phyloP scores from a whole-genome alignment of 2,113 vertebrate genomes.

The Rattus rattus region DNA sequence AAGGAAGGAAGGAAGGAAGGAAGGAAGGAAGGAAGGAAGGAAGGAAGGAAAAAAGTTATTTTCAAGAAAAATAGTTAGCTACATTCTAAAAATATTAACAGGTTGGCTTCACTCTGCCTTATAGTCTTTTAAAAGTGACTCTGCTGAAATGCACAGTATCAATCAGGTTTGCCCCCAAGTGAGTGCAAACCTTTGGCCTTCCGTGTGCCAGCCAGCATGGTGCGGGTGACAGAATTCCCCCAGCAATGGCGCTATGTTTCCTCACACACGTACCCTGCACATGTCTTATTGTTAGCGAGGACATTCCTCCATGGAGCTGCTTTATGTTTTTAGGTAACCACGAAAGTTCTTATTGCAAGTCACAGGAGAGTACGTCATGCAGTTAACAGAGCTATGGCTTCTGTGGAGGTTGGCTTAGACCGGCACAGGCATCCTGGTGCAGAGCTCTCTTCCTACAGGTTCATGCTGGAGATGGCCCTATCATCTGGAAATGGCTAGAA shows the following conservation, averaged over 20 bases:
- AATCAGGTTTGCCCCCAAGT: not conserved
- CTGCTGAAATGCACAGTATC: not conserved
- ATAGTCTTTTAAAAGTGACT: not conserved
- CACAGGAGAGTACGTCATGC: not conserved
- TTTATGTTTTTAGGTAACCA: constrained; percentile 31
- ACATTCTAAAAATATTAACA: not conserved
- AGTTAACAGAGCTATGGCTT: not conserved
- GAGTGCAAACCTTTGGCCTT: not conserved
- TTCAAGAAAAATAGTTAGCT: not conserved
- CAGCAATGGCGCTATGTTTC: not conserved
- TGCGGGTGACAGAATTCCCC: not conserved
- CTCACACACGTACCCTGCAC: not conserved
- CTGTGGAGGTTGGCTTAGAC: not conserved
- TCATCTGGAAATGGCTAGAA: not conserved
- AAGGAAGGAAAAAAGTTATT: not conserved
- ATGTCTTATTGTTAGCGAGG: not conserved
- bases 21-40: too few relatives aligned
- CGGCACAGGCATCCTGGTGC: not conserved
- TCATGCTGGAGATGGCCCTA: not conserved
- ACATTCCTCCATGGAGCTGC: not conserved
- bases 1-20: too few relatives aligned
- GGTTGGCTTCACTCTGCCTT: not conserved
- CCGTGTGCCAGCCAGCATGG: not conserved
- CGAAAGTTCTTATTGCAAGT: not conserved
- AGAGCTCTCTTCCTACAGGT: not conserved